These are phyloP conservation scores for Euleptes europaea DNA, from an alignment of 2,113 vertebrate genomes.

Conservation along the genomic window DNA sequence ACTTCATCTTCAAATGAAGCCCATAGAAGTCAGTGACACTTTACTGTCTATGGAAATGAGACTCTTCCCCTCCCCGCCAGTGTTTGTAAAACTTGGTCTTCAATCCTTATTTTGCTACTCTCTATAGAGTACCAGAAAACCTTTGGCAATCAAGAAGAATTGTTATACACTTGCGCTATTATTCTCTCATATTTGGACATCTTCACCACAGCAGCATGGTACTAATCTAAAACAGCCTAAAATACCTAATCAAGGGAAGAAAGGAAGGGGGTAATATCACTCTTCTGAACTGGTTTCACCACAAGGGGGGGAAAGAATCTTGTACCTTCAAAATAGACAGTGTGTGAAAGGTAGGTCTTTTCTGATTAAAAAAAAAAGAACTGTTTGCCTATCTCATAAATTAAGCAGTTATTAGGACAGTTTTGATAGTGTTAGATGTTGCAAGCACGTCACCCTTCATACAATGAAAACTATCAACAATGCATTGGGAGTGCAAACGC, in stretches of 20 bases:
- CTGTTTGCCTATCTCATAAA: neutral
- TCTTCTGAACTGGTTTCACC: neutral
- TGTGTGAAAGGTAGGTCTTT: neutral
- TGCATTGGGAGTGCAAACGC: neutral
- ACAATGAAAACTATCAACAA: neutral
- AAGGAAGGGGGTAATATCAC: neutral
- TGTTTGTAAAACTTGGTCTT: neutral
- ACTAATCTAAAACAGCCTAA: neutral
- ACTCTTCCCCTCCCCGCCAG: neutral
- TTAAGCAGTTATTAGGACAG: neutral
- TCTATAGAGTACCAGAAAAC: neutral
- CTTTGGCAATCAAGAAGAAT: neutral
- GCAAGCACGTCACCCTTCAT: neutral
- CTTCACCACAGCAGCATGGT: neutral
- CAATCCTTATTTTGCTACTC: neutral
- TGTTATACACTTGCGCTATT: neutral
- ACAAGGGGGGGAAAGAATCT: neutral
- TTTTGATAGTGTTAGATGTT: neutral
- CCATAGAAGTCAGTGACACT: slow-evolving; percentile 1
- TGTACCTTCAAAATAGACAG: neutral
- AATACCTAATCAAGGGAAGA: neutral
- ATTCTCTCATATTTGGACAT: neutral
- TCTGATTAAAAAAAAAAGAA: slow-evolving; percentile 2
- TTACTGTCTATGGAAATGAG: neutral
- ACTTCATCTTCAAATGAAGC: neutral